Base-by-base conservation (phyloP, 2,113 vertebrate genomes). In the Oryzias javanicus region DNA sequence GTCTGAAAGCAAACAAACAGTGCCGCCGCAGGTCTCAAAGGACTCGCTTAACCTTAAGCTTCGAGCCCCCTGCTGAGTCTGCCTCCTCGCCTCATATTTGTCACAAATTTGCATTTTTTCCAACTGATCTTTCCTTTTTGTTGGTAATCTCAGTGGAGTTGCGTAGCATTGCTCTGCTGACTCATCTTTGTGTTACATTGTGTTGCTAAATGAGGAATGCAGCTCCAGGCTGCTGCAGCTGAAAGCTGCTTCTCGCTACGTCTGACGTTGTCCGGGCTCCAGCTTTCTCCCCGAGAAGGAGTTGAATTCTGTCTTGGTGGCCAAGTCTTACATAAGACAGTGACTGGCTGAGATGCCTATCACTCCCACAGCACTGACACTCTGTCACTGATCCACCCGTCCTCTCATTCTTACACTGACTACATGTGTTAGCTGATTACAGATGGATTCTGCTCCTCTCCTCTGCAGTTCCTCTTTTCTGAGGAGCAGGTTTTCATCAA, bases 241-340 rank as follows among this genome's bases (percentile, higher is more conserved):
- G 16, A 73, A 60, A 55, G n/a, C 24, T 42, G 62, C 50, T 27
- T 80, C 49, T 50, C 52, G 46, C n/a, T 25, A 1, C 27, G 64
- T 60, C 56, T 47, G 47, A 60, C 17, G 7, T 14, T 35, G 80
- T 76, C 77, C 68, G 73, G 64, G 49, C 45, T 35, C 17, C 24
- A 18, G 58, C 48, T 70, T 55, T 51, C 17, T 50, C 51, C 29
- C 49, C 19, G 41, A 47, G 42, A 45, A 53, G 52, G 47, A 67
- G 67, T 53, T 49, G 24, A 70, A 53, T 67, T 46, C 42, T 45
- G 46, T 68, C 49, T 52, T 20, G 14, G 60, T 57, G 55, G 67
- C 73, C 75, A 74, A 70, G 74, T 72, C 42, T 80, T 82, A 57
- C 59, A 66, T 82, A 78, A 76, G 55, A 65, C 56, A 44, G 55